These are phyloP conservation scores for Musca vetustissima DNA, from an alignment of 1,140 invertebrate species.

Conservation along the genomic window DNA sequence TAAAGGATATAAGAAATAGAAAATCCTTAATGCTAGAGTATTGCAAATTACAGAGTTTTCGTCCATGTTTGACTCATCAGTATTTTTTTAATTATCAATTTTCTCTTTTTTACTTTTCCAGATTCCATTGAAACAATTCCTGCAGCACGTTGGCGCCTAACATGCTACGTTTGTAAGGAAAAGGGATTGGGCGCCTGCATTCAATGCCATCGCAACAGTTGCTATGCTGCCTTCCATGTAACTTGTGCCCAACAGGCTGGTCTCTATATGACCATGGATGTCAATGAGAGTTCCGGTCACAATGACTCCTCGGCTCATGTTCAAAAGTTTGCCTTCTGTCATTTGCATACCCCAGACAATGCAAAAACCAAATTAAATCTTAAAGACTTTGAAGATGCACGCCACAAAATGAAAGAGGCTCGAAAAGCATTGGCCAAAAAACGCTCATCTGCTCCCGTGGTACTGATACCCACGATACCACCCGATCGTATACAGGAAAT, in stretches of 20 bases:
- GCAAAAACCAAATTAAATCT: constrained; percentile 54
- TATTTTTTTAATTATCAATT: background rate
- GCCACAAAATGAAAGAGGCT: constrained; percentile 74
- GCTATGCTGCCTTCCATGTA: constrained; percentile 97
- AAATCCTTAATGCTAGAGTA: too few species aligned
- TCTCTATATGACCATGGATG: constrained; percentile 93
- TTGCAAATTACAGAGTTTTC: background rate
- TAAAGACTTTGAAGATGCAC: constrained; percentile 50
- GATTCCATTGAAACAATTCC: constrained; percentile 96
- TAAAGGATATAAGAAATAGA: too few species aligned
- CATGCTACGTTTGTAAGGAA: constrained; percentile 96
- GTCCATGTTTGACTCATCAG: background rate
- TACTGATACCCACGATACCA: constrained; percentile 92
- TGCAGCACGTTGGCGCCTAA: constrained; percentile 89
- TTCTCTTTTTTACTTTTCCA: constrained; percentile 32
- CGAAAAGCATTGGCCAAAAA: constrained; percentile 76
- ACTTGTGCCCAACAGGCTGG: constrained; percentile 98
- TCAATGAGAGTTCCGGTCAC: constrained; percentile 67
- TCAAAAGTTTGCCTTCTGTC: constrained; percentile 94
- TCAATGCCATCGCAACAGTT: constrained; percentile 95
- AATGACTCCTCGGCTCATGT: constrained; percentile 75
- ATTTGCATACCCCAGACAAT: constrained; percentile 87
- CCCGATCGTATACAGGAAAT: constrained; percentile 86
- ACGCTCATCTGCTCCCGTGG: constrained; percentile 83
- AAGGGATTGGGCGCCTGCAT: constrained; percentile 94